phyloP scores from a whole-genome alignment of 2,888 invertebrate species.

The Adela reaumurella region DNA sequence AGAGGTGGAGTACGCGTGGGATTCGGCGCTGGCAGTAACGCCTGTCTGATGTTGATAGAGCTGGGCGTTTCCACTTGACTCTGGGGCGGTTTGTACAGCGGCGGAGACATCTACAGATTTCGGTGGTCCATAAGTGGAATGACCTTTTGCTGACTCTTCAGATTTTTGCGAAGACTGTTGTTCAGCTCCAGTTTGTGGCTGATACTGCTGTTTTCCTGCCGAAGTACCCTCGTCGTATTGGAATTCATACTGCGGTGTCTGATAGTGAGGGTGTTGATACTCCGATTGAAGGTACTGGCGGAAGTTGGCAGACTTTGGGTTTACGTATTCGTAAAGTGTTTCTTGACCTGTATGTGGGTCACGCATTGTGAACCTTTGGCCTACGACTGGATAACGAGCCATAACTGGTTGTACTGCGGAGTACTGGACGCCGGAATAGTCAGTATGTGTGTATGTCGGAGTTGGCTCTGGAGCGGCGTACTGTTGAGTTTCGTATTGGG shows the following conservation, averaged over 20 bases:
- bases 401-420: constrained; percentile 48
- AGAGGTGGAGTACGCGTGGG: constrained; percentile 30
- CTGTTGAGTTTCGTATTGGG: constrained; percentile 25
- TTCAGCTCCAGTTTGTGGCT: no score
- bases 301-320: not conserved
- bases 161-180: constrained; percentile 16
- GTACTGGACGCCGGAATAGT: constrained; percentile 43
- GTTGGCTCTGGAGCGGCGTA: constrained; percentile 37
- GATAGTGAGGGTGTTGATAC: constrained; percentile 27
- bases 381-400: constrained; percentile 33
- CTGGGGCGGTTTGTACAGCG: constrained; percentile 15
- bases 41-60: constrained; percentile 2
- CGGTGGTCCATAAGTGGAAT: constrained; percentile 15
- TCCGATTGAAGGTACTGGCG: constrained; percentile 17
- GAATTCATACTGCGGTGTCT: constrained; percentile 30
- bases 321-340: constrained; percentile 3
- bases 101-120: constrained; percentile 10
- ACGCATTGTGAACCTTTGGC: constrained; percentile 23
- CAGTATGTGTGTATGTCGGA: constrained; percentile 40
- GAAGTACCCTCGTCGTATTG: constrained; percentile 33
- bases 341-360: constrained; percentile 12
- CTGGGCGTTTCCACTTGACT: constrained; percentile 13
- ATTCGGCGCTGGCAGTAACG: constrained; percentile 15
- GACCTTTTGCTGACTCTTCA: constrained; percentile 16
- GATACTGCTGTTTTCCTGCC: constrained; percentile 28